Evolutionary conservation across 2,888 invertebrate species (phyloP).

Genomic region (Parelbella ahira): DNA sequence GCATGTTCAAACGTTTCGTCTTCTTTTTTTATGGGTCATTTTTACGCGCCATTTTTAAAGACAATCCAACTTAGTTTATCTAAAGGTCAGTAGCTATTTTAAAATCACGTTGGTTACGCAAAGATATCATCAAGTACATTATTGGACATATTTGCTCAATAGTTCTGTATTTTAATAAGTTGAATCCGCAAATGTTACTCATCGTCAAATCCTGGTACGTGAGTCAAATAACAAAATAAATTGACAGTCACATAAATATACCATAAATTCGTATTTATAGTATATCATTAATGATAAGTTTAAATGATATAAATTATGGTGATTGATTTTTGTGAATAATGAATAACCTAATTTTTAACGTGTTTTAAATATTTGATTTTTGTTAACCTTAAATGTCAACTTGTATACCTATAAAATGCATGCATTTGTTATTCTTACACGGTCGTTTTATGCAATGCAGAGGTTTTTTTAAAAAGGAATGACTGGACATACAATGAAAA

Average conservation of each 20-base stretch:
- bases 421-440: neutral
- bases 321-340: conserved; percentile 15
- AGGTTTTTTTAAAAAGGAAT: too few relatives aligned
- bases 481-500: too few relatives aligned
- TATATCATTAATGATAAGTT: too few relatives aligned
- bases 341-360: conserved; percentile 27
- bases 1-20: conserved; percentile 1
- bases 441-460: too few relatives aligned
- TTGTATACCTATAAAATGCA: too few relatives aligned
- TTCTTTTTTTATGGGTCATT: neutral
- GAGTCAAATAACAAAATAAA: too few relatives aligned
- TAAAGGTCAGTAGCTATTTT: conserved; percentile 23
- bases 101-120: conserved; percentile 14
- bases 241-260: too few relatives aligned
- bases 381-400: conserved; percentile 35
- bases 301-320: too few relatives aligned
- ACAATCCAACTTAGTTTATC: conserved; percentile 3
- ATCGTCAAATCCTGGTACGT: conserved; percentile 18
- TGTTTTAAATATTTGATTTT: conserved; percentile 35
- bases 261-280: too few relatives aligned
- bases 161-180: conserved; percentile 18
- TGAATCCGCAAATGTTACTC: conserved; percentile 16
- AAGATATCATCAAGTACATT: conserved; percentile 14
- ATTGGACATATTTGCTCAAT: conserved; percentile 14
- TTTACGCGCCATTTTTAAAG: conserved; percentile 2